Conservation (phyloP, 1,140 invertebrate species). For the Thalassaphorura encarpata region DNA sequence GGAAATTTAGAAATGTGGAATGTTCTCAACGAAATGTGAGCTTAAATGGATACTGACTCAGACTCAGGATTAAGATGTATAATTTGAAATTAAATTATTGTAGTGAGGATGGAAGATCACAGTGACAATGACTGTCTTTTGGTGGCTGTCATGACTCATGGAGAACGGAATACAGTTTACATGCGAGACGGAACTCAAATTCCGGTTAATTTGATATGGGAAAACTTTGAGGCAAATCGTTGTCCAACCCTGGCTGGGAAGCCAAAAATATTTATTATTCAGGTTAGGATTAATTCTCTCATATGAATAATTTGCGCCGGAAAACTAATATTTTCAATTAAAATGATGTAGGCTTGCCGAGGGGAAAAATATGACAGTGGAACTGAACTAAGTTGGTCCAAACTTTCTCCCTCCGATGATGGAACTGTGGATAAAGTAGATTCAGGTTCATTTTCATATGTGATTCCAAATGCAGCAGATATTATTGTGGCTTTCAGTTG, state of each 20-base stretch:
- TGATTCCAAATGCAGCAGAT: conserved; percentile 86
- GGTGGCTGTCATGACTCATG: conserved; percentile 45
- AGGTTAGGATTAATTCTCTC: conserved; percentile 31
- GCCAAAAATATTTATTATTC: conserved; percentile 43
- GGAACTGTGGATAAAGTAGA: conserved; percentile 30
- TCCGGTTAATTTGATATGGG: conserved; percentile 39
- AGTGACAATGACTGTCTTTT: conserved; percentile 41
- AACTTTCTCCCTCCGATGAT: conserved; percentile 14
- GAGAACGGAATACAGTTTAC: conserved; percentile 45
- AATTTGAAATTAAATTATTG: conserved; percentile 14
- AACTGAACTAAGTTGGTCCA: conserved; percentile 31
- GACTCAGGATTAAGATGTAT: conserved; percentile 14
- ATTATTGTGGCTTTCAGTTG: conserved; percentile 91
- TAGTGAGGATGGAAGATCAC: conserved; percentile 39
- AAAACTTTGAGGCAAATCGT: conserved; percentile 43
- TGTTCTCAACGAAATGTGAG: background rate
- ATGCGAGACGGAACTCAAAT: conserved; percentile 40
- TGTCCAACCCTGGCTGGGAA: conserved; percentile 45
- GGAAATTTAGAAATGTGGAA: conserved; percentile 4
- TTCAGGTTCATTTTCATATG: conserved; percentile 44
- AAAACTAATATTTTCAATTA: background rate
- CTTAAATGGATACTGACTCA: too few relatives aligned
- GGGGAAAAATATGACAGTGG: conserved; percentile 44
- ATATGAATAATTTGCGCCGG: background rate
- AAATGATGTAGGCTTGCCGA: conserved; percentile 44